phyloP scores from a whole-genome alignment of 1,140 invertebrate species.

The Chironomus striatipennis region DNA sequence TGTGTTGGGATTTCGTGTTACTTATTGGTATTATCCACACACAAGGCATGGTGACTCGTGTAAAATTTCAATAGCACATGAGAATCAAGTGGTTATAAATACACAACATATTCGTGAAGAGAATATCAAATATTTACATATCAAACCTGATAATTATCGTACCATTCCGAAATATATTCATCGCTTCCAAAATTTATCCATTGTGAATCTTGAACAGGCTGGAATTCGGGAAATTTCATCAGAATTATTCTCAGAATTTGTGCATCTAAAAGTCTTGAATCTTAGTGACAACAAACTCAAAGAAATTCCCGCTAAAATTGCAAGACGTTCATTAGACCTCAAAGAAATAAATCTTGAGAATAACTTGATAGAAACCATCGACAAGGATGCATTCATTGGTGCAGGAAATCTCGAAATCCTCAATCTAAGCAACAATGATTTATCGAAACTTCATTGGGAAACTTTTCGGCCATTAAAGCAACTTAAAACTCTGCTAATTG shows the following conservation, averaged over 20 bases:
- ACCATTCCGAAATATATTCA: slow-evolving; percentile 10
- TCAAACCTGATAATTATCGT: neutral
- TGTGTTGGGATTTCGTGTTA: neutral
- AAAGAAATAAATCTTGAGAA: neutral
- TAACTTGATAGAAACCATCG: neutral
- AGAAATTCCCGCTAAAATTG: slow-evolving; percentile 12
- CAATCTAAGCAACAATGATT: neutral
- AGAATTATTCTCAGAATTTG: neutral
- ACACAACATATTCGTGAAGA: neutral
- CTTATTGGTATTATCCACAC: neutral
- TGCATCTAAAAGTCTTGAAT: neutral
- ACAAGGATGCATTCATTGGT: slow-evolving; percentile 21
- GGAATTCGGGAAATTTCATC: neutral
- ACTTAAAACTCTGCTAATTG: neutral
- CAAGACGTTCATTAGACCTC: neutral
- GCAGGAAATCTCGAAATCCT: neutral
- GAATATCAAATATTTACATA: slow-evolving; percentile 18
- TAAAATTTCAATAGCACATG: slow-evolving; percentile 10
- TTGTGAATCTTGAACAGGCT: neutral
- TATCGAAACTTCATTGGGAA: slow-evolving; percentile 11
- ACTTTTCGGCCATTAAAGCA: slow-evolving; percentile 16
- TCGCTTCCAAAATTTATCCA: neutral
- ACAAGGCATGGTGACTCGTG: neutral
- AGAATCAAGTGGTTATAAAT: neutral
- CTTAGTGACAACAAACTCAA: slow-evolving; percentile 10